A percentile compares a stretch with the other conserved stretches of the same genome.
These are phyloP conservation scores for Ceratina calcarata DNA, from an alignment of 1,140 invertebrate genomes.

Conservation along the genomic window DNA sequence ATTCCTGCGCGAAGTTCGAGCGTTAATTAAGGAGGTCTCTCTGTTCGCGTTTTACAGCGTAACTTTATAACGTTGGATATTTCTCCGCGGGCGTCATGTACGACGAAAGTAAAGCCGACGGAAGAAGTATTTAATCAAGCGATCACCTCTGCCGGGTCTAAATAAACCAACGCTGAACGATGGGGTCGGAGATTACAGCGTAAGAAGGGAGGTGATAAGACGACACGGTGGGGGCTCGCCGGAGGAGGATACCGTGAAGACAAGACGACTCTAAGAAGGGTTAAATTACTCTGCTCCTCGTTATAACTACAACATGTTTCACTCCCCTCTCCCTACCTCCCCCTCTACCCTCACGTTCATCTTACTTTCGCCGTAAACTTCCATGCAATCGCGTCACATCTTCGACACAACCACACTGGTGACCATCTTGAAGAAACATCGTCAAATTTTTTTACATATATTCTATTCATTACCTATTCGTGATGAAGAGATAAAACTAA, in stretches of 20 bases:
- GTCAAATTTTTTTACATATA: neutral
- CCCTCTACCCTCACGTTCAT: neutral
- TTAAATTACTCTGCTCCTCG: slow-evolving; percentile 71
- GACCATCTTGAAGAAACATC: slow-evolving; percentile 12
- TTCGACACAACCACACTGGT: slow-evolving; percentile 15
- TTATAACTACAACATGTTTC: slow-evolving; percentile 66
- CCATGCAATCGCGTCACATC: slow-evolving; percentile 38
- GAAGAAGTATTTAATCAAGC: slow-evolving; percentile 74
- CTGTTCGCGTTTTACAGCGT: slow-evolving; percentile 45
- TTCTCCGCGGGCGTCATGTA: slow-evolving; percentile 41
- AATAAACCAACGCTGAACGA: slow-evolving; percentile 73
- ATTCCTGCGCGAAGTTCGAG: slow-evolving; percentile 30
- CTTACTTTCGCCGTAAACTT: slow-evolving; percentile 45
- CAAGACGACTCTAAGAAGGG: slow-evolving; percentile 72
- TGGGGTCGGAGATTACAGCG: slow-evolving; percentile 67
- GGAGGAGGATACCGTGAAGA: slow-evolving; percentile 57
- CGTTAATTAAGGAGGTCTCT: slow-evolving; percentile 47
- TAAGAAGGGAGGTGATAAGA: slow-evolving; percentile 65
- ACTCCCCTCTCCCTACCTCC: neutral
- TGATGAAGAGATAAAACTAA: too few species aligned
- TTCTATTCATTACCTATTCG: neutral
- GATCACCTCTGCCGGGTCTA: slow-evolving; percentile 68
- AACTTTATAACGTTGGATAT: slow-evolving; percentile 50
- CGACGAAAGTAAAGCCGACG: slow-evolving; percentile 36
- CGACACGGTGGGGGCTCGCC: slow-evolving; percentile 50